Evolutionary conservation across 2,888 invertebrate species (phyloP), one percentile per base, ranked within the genome.

Genomic region (Zeuzera pyrina): DNA sequence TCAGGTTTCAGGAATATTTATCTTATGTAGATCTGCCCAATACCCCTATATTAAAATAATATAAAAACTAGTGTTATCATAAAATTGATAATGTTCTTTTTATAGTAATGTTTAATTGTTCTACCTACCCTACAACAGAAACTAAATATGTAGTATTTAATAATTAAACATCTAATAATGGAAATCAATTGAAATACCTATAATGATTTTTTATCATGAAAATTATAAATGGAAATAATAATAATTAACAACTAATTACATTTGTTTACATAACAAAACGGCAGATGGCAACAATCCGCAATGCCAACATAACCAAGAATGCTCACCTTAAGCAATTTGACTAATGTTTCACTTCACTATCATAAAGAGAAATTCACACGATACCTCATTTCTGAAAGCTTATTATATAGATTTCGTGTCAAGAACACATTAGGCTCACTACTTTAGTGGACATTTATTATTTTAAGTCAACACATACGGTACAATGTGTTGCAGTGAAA

Each of bases 381-480:
- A 54, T 54, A 57, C 62, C 61, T 59, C 68, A 74, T 77, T 69
- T 68, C 65, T 57, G 47, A 60, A 66, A 62, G 66, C 53, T 52
- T 52, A 52, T 46, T 48, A 34, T 52, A 57, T 41, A 3, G n/a
- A 57, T 74, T 72, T 74, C 81, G 74, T 79, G 81, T 72, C 78
- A 78, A 71, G 70, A 76, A 62, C 70, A 70, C 81, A 79, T 81
- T 77, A 79, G 53, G 56, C 57, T 53, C 47, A 49, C 45, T 44
- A 61, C 58, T 52, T 47, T 52, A 43, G 56, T 61, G 63, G 57
- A 67, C 69, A 70, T 73, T 68, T 61, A 54, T 49, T 47, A n/a
- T 19, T 55, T 57, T 56, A 68, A 67, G 76, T 77, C 76, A 81
- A 76, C 77, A 79, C 73, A 79, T 63, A 26, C 19, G 13, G 15